Conservation (phyloP, 2,113 vertebrate species). For the Saimiri boliviensis region DNA sequence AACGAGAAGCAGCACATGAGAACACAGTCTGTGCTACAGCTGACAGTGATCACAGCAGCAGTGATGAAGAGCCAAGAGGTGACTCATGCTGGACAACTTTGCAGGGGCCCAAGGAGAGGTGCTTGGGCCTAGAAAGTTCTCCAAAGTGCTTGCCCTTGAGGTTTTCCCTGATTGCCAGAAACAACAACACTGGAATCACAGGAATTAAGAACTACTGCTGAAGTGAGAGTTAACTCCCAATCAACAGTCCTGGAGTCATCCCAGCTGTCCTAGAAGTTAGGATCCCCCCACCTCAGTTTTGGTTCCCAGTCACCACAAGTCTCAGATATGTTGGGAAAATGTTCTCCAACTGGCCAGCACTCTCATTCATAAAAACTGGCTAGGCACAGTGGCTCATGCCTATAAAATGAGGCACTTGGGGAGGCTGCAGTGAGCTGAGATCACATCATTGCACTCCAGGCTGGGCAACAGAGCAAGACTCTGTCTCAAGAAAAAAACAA, state of each 20-base stretch:
- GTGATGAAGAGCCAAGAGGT: background rate
- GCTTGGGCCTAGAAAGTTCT: background rate
- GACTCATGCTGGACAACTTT: background rate
- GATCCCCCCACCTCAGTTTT: background rate
- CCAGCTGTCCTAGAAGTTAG: background rate
- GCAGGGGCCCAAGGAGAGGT: background rate
- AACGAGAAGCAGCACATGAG: conserved; percentile 23
- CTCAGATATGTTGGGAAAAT: background rate
- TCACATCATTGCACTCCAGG: too few relatives aligned
- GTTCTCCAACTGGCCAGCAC: background rate
- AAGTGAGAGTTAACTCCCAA: background rate
- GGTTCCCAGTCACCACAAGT: background rate
- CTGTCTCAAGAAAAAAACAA: too few relatives aligned
- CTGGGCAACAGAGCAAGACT: too few relatives aligned
- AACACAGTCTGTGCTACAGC: background rate
- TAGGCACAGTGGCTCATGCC: too few relatives aligned
- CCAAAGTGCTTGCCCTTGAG: background rate
- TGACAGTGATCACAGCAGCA: background rate
- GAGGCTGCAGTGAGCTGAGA: too few relatives aligned
- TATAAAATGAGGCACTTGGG: too few relatives aligned
- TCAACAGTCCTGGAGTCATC: background rate
- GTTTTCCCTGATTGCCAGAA: conserved; percentile 10
- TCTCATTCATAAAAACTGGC: background rate
- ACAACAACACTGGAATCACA: background rate
- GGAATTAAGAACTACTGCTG: conserved; percentile 22